A percentile compares a stretch with the other conserved stretches of the same genome.
These are phyloP conservation scores for Esox masquinongy DNA, from an alignment of 2,797 vertebrate species.

Conservation along the genomic window DNA sequence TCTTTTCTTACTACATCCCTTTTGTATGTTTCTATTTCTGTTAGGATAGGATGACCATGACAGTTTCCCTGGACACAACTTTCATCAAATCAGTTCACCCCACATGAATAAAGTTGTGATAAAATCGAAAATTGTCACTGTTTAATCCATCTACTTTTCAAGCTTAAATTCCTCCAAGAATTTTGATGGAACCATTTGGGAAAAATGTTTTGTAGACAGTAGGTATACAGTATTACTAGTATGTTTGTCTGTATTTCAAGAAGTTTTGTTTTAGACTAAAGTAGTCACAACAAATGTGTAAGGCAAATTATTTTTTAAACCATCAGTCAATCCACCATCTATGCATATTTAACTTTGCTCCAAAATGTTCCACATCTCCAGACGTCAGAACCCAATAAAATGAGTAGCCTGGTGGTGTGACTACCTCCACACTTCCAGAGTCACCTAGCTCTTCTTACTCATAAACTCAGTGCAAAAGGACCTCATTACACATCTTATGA, in stretches of 20 bases:
- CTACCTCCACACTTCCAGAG: not conserved
- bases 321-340: too few relatives aligned
- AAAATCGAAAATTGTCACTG: not conserved
- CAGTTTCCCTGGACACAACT: slow-evolving; percentile 17
- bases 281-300: too few relatives aligned
- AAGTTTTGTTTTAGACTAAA: too few relatives aligned
- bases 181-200: too few relatives aligned
- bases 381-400: too few relatives aligned
- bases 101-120: slow-evolving; percentile 8
- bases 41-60: slow-evolving; percentile 44
- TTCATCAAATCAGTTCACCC: not conserved
- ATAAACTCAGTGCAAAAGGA: not conserved
- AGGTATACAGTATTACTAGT: too few relatives aligned
- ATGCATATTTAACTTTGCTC: too few relatives aligned
- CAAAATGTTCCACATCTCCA: too few relatives aligned
- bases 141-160: not conserved
- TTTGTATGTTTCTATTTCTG: slow-evolving; percentile 27
- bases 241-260: too few relatives aligned
- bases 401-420: not conserved
- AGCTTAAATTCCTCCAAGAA: too few relatives aligned
- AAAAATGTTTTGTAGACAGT: too few relatives aligned
- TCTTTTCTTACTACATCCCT: not conserved
- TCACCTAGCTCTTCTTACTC: not conserved
- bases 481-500: slow-evolving; percentile 1
- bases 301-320: too few relatives aligned